Base-by-base conservation (phyloP, 2,113 vertebrate genomes). In the Ptyas mucosa region DNA sequence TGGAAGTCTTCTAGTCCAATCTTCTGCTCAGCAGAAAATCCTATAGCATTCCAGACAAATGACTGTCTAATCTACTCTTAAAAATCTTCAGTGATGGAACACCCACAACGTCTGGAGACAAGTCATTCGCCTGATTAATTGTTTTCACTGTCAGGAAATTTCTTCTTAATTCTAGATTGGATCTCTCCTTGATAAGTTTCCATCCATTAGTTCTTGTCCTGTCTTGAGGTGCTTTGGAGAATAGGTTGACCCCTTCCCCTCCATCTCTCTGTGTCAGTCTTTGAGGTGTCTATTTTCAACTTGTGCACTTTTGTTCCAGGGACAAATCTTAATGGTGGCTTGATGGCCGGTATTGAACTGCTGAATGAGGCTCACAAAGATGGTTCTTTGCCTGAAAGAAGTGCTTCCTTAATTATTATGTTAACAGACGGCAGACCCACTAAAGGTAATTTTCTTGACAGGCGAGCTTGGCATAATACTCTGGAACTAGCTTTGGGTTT, bases 391-490 rank as follows among this genome's bases (percentile, higher is more conserved):
- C 88, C 92, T 5, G 52, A 57, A 85, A 92, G 92, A 89, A 92
- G 92, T 85, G 92, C 92, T 51, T 92, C 92, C 58, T 75, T 92
- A 85, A 92, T 92, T 85, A 92, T 92, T 54, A 89, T 92, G 69
- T 89, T 92, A 96, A 99, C 99, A 0, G 99, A 99, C 55, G 99
- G 99, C 95, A 97, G 98, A 0, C 98, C 99, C 89, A 99, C 98
- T 0, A 0, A 91, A 93, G 98, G 99, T 99, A 96, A 95, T 96
- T 90, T 21, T 94, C 69, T 54, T 81, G 64, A 3, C 90, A 10
- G 49, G 85, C 85, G 21, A 85, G 95, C 88, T 34, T 93, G 61
- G 89, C 26, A 58, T 90, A 89, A 89, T 54, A 92, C 49, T 21
- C 12, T 85, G 20, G 52, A 85, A 81, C 14, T 69, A n/a, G 58